These are phyloP conservation scores for Lycaena phlaeas DNA, from an alignment of 2,888 invertebrate genomes.

Conservation along the genomic window DNA sequence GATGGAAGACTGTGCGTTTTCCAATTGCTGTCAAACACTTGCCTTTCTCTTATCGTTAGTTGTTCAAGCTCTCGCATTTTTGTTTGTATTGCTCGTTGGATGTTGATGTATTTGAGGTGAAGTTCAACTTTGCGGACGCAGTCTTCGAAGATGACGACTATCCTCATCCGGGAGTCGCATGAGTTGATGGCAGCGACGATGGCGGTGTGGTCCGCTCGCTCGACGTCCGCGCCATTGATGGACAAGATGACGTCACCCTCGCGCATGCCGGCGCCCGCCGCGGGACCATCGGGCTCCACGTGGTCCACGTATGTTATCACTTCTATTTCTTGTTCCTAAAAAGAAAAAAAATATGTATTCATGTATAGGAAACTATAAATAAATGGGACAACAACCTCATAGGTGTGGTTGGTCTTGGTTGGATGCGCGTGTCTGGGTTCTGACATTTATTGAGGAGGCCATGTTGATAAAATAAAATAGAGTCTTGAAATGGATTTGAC, in stretches of 20 bases:
- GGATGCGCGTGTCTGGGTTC: no score
- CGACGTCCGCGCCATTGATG: conserved; percentile 96
- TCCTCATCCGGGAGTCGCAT: conserved; percentile 91
- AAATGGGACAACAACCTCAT: no score
- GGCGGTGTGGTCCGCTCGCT: conserved; percentile 93
- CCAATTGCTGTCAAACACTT: conserved; percentile 89
- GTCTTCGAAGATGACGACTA: conserved; percentile 97
- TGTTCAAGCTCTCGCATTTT: conserved; percentile 90
- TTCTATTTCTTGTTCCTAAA: conserved; percentile 89
- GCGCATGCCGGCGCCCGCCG: conserved; percentile 93
- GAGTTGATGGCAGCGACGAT: conserved; percentile 93
- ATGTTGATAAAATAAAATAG: no score
- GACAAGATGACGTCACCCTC: conserved; percentile 97
- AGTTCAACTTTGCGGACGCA: conserved; percentile 94
- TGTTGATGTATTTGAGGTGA: conserved; percentile 92
- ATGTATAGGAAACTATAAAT: not conserved
- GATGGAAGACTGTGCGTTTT: conserved; percentile 92
- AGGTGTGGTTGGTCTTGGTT: no score
- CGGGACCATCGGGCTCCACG: conserved; percentile 93
- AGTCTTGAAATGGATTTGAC: no score
- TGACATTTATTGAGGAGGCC: no score
- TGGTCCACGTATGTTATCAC: conserved; percentile 98
- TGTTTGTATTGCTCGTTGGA: conserved; percentile 86
- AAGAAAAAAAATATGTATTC: not conserved
- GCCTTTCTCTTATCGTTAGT: conserved; percentile 84